phyloP scores from a whole-genome alignment of 1,140 invertebrate species.

The Polyergus mexicanus region DNA sequence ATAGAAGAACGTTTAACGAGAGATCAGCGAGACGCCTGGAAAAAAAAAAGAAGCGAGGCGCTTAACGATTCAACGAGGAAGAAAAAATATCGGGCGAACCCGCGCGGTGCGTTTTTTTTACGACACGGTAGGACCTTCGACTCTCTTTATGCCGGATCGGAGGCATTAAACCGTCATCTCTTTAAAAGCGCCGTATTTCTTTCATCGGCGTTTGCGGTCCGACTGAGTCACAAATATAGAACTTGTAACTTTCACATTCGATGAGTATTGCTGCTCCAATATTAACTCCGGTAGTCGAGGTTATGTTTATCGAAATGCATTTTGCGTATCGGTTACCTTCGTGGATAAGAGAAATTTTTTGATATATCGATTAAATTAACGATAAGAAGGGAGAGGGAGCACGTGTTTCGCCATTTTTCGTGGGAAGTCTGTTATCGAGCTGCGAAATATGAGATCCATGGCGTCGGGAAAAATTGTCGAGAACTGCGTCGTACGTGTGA shows the following conservation, averaged over 20 bases:
- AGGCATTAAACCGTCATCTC: slow-evolving; percentile 72
- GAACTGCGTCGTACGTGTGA: slow-evolving; percentile 43
- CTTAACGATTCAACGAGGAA: slow-evolving; percentile 44
- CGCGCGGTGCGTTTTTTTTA: slow-evolving; percentile 69
- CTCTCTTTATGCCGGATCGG: slow-evolving; percentile 71
- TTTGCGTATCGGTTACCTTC: neutral
- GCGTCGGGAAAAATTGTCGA: slow-evolving; percentile 36
- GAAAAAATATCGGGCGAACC: slow-evolving; percentile 53
- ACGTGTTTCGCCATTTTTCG: neutral
- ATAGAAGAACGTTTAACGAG: slow-evolving; percentile 45
- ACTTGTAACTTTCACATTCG: slow-evolving; percentile 67
- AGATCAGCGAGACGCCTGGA: slow-evolving; percentile 30
- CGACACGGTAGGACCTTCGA: slow-evolving; percentile 68
- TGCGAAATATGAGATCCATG: slow-evolving; percentile 52
- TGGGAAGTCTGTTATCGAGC: slow-evolving; percentile 33
- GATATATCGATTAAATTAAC: slow-evolving; percentile 22
- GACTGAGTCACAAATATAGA: slow-evolving; percentile 68
- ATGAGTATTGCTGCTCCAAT: slow-evolving; percentile 40
- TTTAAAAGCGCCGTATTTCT: slow-evolving; percentile 73
- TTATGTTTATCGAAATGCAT: slow-evolving; percentile 3
- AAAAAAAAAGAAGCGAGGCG: slow-evolving; percentile 40
- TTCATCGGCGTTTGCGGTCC: slow-evolving; percentile 72
- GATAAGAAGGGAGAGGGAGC: neutral
- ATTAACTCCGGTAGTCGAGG: slow-evolving; percentile 27
- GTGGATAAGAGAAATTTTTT: neutral